These are phyloP conservation scores for Cloeon dipterum DNA, from an alignment of 2,888 invertebrate species.

Conservation along the genomic window DNA sequence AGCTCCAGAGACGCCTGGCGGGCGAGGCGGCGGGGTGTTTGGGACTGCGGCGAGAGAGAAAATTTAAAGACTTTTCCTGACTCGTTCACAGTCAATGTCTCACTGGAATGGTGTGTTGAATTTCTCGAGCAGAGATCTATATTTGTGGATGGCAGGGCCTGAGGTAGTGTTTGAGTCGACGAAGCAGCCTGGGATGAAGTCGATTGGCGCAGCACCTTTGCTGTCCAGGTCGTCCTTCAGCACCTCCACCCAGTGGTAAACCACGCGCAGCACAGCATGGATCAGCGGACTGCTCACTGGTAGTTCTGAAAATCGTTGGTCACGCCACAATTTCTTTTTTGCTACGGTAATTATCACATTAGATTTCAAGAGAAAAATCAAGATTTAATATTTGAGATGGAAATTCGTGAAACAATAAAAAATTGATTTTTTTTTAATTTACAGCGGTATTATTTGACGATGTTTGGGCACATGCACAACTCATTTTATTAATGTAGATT, in stretches of 20 bases:
- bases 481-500: too few relatives aligned
- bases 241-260: constrained; percentile 74
- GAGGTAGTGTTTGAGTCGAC: constrained; percentile 41
- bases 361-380: constrained; percentile 2
- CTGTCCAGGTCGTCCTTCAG: constrained; percentile 52
- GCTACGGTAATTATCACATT: too few relatives aligned
- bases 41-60: constrained; percentile 22
- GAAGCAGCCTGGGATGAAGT: constrained; percentile 80
- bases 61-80: too few relatives aligned
- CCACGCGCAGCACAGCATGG: constrained; percentile 63
- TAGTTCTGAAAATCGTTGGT: constrained; percentile 51
- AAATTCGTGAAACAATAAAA: too few relatives aligned
- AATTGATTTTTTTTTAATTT: too few relatives aligned
- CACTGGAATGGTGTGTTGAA: constrained; percentile 85
- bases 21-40: constrained; percentile 46
- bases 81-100: constrained; percentile 12
- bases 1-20: constrained; percentile 75
- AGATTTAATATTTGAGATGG: constrained; percentile 3
- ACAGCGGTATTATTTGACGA: too few relatives aligned
- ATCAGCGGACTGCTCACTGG: constrained; percentile 86
- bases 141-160: constrained; percentile 80
- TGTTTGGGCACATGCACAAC: too few relatives aligned
- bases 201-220: constrained; percentile 52
- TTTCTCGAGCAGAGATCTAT: constrained; percentile 72
- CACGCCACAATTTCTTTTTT: too few relatives aligned